Conservation (phyloP, 2,888 invertebrate genomes). For the Patella depressa region DNA sequence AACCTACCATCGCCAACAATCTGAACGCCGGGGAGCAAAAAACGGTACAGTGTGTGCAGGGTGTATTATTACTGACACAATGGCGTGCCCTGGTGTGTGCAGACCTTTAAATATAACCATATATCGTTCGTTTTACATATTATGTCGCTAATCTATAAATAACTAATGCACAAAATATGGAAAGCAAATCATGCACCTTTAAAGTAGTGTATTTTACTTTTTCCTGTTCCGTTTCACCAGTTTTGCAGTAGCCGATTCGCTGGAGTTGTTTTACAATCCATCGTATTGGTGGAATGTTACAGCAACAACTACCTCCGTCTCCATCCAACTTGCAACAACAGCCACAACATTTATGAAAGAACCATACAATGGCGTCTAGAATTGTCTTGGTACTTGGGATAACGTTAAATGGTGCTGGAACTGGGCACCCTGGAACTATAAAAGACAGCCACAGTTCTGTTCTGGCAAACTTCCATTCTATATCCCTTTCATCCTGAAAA, state of each 20-base stretch:
- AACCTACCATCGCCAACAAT: too few relatives aligned
- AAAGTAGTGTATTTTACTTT: conserved; percentile 1
- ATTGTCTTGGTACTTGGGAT: conserved; percentile 45
- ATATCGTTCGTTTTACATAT: too few relatives aligned
- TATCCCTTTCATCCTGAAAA: conserved; percentile 47
- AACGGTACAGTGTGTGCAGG: too few relatives aligned
- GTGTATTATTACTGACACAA: too few relatives aligned
- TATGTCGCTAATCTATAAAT: too few relatives aligned
- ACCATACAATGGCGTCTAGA: conserved; percentile 28
- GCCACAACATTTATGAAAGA: conserved; percentile 26
- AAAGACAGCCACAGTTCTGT: conserved; percentile 56
- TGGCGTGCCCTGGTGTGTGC: too few relatives aligned
- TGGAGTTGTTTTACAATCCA: background rate
- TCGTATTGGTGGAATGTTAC: background rate
- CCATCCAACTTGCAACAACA: background rate
- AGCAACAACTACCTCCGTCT: background rate
- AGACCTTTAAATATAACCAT: too few relatives aligned
- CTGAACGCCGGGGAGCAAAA: too few relatives aligned
- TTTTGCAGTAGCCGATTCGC: background rate
- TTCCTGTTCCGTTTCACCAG: background rate
- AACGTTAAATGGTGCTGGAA: conserved; percentile 55
- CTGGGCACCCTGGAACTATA: conserved; percentile 50
- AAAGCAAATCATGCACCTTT: conserved; percentile 8
- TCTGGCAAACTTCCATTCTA: conserved; percentile 55
- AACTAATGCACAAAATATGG: too few relatives aligned